These are phyloP conservation scores for Amphipoea oculea DNA, from an alignment of 2,888 invertebrate species.

Conservation along the genomic window DNA sequence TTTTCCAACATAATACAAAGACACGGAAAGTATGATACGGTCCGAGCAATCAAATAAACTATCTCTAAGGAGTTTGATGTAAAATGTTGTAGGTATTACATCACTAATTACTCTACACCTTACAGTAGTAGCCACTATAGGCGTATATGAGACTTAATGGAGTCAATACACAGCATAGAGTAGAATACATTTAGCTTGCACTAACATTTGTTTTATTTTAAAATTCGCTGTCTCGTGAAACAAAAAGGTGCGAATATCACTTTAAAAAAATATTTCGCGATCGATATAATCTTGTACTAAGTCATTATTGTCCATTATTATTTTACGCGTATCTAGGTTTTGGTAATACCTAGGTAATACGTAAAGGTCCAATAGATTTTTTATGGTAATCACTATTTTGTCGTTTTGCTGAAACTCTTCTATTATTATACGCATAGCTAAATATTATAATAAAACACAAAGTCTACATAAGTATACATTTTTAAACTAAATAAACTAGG, in stretches of 20 bases:
- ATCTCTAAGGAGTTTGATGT: not conserved
- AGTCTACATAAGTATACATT: constrained; percentile 15
- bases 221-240: not conserved
- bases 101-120: not conserved
- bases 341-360: not conserved
- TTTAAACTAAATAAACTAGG: constrained; percentile 60
- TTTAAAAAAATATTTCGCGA: not conserved
- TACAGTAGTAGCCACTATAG: not conserved
- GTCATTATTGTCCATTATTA: constrained; percentile 27
- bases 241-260: not conserved
- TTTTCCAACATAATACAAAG: not conserved
- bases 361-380: constrained; percentile 21
- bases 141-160: not conserved
- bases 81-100: not conserved
- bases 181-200: not conserved
- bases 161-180: not conserved
- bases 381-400: constrained; percentile 2
- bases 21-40: not conserved
- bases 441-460: constrained; percentile 25
- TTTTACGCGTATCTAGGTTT: constrained; percentile 11
- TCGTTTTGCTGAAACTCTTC: constrained; percentile 1
- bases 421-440: not conserved
- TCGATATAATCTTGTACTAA: not conserved
- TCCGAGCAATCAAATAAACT: not conserved
- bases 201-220: not conserved